Evolutionary conservation across 2,797 vertebrate genomes (phyloP).

Genomic region (Apodemus agrarius): DNA sequence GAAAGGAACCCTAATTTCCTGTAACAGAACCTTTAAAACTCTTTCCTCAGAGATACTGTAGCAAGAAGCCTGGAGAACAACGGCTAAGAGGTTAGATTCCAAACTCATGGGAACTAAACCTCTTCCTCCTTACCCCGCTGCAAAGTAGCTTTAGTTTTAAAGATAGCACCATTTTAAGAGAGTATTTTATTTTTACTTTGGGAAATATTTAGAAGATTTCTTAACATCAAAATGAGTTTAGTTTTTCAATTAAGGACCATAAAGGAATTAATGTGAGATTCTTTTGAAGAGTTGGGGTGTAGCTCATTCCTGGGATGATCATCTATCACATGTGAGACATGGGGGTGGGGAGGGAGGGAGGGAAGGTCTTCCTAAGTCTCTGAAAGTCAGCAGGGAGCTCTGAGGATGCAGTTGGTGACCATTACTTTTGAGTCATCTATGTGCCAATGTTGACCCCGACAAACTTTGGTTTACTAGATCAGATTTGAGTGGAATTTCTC

Average conservation of each 20-base stretch:
- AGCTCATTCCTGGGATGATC: neutral
- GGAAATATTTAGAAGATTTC: neutral
- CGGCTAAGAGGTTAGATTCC: neutral
- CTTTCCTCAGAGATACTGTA: neutral
- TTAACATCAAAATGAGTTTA: neutral
- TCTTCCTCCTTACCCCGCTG: neutral
- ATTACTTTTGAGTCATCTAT: neutral
- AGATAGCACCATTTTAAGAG: constrained; percentile 23
- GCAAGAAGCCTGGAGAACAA: neutral
- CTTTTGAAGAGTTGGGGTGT: neutral
- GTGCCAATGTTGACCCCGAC: neutral
- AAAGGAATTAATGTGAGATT: neutral
- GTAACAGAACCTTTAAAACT: neutral
- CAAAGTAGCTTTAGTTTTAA: neutral
- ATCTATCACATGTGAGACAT: neutral
- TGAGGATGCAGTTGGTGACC: neutral
- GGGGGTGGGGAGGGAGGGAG: neutral
- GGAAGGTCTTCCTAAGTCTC: too few species aligned
- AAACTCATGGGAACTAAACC: neutral
- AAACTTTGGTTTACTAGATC: neutral
- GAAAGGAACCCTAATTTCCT: neutral
- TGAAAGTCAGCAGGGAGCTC: neutral
- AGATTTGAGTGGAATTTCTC: neutral
- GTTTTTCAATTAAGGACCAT: neutral
- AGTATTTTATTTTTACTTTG: constrained; percentile 25